These are phyloP conservation scores for Megalops cyprinoides DNA, from an alignment of 2,797 vertebrate species.

Conservation along the genomic window DNA sequence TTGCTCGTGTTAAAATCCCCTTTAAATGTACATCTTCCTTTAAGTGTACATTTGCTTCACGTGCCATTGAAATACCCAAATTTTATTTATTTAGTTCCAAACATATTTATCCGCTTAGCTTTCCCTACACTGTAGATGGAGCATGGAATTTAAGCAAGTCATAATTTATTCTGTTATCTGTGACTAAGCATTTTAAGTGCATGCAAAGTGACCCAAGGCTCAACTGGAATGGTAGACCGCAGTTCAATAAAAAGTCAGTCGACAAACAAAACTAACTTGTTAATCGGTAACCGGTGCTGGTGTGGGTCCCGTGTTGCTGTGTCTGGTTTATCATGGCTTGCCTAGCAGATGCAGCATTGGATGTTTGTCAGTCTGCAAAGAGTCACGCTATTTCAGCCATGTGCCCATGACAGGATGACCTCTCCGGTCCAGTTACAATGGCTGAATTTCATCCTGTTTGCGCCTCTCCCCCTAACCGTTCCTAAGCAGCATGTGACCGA, in stretches of 20 bases:
- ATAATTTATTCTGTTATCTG: background rate
- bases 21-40: background rate
- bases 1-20: background rate
- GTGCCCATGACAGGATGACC: too few relatives aligned
- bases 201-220: background rate
- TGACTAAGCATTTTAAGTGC: background rate
- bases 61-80: background rate
- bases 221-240: background rate
- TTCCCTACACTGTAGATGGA: too few relatives aligned
- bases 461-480: too few relatives aligned
- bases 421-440: too few relatives aligned
- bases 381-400: too few relatives aligned
- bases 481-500: too few relatives aligned
- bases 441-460: too few relatives aligned
- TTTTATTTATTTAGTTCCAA: too few relatives aligned
- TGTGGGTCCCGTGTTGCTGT: background rate
- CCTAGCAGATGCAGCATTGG: too few relatives aligned
- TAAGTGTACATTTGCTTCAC: background rate
- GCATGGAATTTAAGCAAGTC: background rate
- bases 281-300: background rate
- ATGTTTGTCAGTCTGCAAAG: too few relatives aligned
- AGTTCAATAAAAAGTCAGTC: background rate
- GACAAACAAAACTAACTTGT: background rate
- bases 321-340: constrained; percentile 29
- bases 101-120: too few relatives aligned